Evolutionary conservation across 2,113 vertebrate genomes (phyloP).

Genomic region (Pheucticus melanocephalus): DNA sequence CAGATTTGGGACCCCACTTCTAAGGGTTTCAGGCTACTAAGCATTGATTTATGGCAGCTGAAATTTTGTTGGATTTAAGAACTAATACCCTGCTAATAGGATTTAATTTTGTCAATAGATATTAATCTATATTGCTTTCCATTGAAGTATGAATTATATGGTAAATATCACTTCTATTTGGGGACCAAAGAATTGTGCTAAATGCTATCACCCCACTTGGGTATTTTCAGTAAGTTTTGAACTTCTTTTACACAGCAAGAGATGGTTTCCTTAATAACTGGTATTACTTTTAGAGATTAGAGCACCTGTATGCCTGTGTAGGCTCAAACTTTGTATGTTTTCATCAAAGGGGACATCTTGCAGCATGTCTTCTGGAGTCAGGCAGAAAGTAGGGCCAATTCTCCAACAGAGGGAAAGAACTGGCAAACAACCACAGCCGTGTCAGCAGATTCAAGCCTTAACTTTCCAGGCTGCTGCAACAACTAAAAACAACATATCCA

Average conservation of each 20-base stretch:
- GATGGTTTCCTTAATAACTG: background rate
- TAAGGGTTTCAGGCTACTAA: background rate
- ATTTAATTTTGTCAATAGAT: background rate
- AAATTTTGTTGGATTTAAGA: background rate
- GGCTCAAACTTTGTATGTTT: background rate
- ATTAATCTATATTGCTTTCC: background rate
- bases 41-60: background rate
- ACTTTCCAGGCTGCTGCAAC: slow-evolving; percentile 26
- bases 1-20: background rate
- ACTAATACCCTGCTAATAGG: background rate
- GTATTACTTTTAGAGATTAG: background rate
- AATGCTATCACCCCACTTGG: background rate
- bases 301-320: background rate
- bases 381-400: background rate
- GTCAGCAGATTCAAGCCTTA: slow-evolving; percentile 2
- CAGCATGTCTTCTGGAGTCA: background rate
- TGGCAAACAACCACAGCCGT: background rate
- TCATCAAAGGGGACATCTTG: background rate
- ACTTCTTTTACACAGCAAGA: background rate
- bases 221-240: background rate
- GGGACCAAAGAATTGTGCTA: background rate
- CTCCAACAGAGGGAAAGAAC: background rate
- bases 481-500: slow-evolving; percentile 34
- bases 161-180: background rate
- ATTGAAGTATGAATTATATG: background rate